Percentiles rank a stretch among this genome's conserved stretches.
Evolutionary conservation across 2,797 vertebrate species (phyloP).

Genomic region (Helostoma temminkii): DNA sequence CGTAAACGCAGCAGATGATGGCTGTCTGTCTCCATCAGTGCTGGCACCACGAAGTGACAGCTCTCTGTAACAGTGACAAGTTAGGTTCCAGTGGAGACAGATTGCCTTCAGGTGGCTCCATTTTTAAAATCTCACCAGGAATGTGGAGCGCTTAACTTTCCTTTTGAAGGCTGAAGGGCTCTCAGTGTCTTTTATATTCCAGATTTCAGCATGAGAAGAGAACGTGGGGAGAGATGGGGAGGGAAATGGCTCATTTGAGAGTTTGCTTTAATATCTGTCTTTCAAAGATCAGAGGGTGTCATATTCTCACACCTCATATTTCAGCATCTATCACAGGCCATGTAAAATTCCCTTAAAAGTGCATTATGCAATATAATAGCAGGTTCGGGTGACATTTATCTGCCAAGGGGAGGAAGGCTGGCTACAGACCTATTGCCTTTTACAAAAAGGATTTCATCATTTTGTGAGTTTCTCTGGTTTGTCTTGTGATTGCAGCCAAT

Average conservation of each 20-base stretch:
- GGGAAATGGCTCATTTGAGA: conserved; percentile 74
- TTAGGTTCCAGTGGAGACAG: conserved; percentile 74
- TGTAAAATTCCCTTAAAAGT: conserved; percentile 80
- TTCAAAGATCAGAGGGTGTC: conserved; percentile 83
- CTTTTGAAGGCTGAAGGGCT: conserved; percentile 84
- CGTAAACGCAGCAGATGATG: conserved; percentile 63
- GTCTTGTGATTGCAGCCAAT: conserved; percentile 59
- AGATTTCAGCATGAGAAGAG: conserved; percentile 69
- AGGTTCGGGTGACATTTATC: conserved; percentile 74
- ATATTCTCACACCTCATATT: conserved; percentile 76
- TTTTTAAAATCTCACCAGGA: conserved; percentile 70
- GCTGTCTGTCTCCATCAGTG: conserved; percentile 78
- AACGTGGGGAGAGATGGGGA: conserved; percentile 17
- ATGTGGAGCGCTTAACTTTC: conserved; percentile 77
- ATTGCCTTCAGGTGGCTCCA: conserved; percentile 82
- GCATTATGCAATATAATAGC: conserved; percentile 81
- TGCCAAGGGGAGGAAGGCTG: conserved; percentile 64
- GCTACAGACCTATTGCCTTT: conserved; percentile 73
- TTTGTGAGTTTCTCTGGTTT: conserved; percentile 51
- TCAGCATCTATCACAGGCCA: conserved; percentile 76
- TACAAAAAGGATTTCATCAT: conserved; percentile 79
- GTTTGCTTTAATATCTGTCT: conserved; percentile 83
- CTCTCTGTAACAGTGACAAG: conserved; percentile 78
- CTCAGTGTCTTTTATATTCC: conserved; percentile 76
- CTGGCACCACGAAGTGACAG: conserved; percentile 74